Evolutionary conservation across 2,797 vertebrate species (phyloP).

Genomic region (Scomberomorus guttatus): DNA sequence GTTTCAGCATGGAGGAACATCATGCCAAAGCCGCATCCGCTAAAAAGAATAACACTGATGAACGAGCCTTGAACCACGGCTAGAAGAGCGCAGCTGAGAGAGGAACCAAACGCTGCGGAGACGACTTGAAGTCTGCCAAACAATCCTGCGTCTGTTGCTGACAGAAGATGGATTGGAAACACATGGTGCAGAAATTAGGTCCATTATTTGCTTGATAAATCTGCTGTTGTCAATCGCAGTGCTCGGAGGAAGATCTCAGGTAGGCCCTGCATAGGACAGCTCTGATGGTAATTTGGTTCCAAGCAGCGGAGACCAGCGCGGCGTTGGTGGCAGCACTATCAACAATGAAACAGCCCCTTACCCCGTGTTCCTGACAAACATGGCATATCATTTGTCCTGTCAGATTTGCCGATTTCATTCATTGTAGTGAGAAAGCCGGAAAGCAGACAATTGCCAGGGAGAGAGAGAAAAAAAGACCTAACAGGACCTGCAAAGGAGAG

Average conservation of each 20-base stretch:
- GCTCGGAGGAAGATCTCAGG: slow-evolving; percentile 60
- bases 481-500: slow-evolving; percentile 63
- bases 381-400: slow-evolving; percentile 77
- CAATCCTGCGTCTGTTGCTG: slow-evolving; percentile 45
- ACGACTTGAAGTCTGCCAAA: slow-evolving; percentile 65
- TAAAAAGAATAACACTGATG: slow-evolving; percentile 80
- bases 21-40: slow-evolving; percentile 89
- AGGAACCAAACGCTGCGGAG: slow-evolving; percentile 27
- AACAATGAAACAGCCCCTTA: slow-evolving; percentile 50
- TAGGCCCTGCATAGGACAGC: slow-evolving; percentile 26
- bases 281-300: slow-evolving; percentile 50
- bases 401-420: slow-evolving; percentile 81
- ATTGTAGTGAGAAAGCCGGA: slow-evolving; percentile 56
- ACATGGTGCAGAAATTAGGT: slow-evolving; percentile 70
- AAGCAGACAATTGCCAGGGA: slow-evolving; percentile 67
- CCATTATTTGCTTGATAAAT: slow-evolving; percentile 75
- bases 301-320: background rate
- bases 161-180: slow-evolving; percentile 71
- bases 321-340: slow-evolving; percentile 58
- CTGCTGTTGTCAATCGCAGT: slow-evolving; percentile 52
- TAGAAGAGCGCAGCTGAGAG: slow-evolving; percentile 51
- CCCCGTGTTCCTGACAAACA: slow-evolving; percentile 59
- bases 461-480: slow-evolving; percentile 49
- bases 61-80: slow-evolving; percentile 69
- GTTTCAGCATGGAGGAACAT: slow-evolving; percentile 93